Conservation (phyloP, 2,797 vertebrate genomes). For the Heterohyrax brucei region DNA sequence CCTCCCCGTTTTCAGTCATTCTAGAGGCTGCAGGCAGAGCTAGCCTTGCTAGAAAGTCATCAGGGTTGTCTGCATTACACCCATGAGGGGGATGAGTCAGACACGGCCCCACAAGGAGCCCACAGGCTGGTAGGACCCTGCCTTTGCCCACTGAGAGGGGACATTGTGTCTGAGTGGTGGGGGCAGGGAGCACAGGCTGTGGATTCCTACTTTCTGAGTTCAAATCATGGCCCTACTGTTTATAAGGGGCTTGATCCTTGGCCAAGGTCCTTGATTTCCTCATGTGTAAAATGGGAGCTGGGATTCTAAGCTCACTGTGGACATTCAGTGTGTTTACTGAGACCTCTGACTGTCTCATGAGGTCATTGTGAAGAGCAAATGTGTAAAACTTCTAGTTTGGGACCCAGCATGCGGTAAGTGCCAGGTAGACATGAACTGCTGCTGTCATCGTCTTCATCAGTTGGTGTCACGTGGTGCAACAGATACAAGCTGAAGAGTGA, state of each 20-base stretch:
- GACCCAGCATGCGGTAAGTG: too few relatives aligned
- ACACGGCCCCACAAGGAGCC: not conserved
- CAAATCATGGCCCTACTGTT: not conserved
- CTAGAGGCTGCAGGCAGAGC: not conserved
- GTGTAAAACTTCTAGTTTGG: not conserved
- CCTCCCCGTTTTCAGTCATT: not conserved
- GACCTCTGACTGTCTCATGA: not conserved
- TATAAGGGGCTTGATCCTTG: not conserved
- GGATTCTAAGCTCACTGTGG: not conserved
- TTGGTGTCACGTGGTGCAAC: not conserved
- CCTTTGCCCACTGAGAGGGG: not conserved
- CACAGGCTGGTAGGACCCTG: not conserved
- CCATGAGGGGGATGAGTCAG: not conserved
- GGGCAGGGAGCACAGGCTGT: too few relatives aligned
- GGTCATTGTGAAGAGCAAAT: not conserved
- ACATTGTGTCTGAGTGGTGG: too few relatives aligned
- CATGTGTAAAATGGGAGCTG: not conserved
- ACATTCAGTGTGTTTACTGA: not conserved
- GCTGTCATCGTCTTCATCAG: fast-evolving
- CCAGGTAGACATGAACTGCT: not conserved
- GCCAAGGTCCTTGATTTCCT: not conserved
- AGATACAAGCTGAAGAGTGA: not conserved
- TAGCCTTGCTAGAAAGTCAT: not conserved
- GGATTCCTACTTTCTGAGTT: not conserved
- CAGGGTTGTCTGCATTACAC: not conserved